A percentile compares a stretch with the other conserved stretches of the same genome.
Evolutionary conservation across 2,888 invertebrate genomes (phyloP).

Genomic region (Monopis laevigella): DNA sequence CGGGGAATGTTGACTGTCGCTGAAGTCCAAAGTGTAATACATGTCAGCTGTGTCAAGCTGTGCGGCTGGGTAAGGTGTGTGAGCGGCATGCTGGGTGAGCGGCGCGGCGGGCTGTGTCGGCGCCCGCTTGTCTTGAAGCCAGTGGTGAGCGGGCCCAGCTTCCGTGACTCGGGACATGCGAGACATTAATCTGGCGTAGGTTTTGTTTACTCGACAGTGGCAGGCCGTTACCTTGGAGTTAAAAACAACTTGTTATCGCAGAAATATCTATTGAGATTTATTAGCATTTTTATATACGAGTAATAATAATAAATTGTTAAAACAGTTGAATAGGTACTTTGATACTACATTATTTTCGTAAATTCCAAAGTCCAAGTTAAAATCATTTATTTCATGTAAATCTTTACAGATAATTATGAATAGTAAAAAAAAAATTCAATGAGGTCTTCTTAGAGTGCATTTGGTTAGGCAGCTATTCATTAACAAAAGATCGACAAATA

Average conservation of each 20-base stretch:
- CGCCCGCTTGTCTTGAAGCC: slow-evolving; percentile 68
- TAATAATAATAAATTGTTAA: no score
- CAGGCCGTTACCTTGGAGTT: slow-evolving; percentile 74
- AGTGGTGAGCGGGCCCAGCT: slow-evolving; percentile 56
- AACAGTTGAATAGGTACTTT: no score
- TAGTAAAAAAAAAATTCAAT: no score
- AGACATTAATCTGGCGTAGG: slow-evolving; percentile 72
- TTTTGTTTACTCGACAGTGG: slow-evolving; percentile 82
- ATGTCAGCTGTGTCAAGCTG: slow-evolving; percentile 75
- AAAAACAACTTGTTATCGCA: background rate
- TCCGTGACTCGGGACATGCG: slow-evolving; percentile 53
- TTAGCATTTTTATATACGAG: background rate
- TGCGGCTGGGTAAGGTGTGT: slow-evolving; percentile 53
- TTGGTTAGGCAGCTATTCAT: no score
- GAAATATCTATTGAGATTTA: background rate
- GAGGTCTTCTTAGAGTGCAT: no score
- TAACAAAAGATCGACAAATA: no score
- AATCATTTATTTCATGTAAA: no score
- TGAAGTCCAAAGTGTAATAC: slow-evolving; percentile 82
- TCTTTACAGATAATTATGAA: no score
- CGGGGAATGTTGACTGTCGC: slow-evolving; percentile 79
- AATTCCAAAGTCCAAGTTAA: no score
- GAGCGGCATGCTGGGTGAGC: slow-evolving; percentile 31
- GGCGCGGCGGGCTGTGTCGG: slow-evolving; percentile 27
- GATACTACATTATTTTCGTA: no score